Base-by-base conservation (phyloP, 2,113 vertebrate genomes). In the Melanotaenia duboulayi region DNA sequence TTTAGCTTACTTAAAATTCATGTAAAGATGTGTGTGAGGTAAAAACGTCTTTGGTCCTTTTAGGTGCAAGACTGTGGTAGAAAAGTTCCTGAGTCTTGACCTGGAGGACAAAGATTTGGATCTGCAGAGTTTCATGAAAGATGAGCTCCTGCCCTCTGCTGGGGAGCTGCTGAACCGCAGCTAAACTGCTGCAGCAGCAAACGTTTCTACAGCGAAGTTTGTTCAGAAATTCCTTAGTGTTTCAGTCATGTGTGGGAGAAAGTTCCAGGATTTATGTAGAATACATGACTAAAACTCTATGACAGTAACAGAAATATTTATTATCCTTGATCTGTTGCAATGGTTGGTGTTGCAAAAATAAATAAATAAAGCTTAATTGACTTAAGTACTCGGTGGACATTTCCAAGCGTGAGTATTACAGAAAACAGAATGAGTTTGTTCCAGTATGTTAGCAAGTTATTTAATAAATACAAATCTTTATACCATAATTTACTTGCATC, bases 41-140 rank as follows among this genome's bases (percentile, higher is more conserved):
- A 8, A 19, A 48, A 48, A 1, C 17, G 17, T 37, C 12, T 68
- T 23, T 76, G 80, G 55, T 81, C 24, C 46, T 48, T n/a, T 57
- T 84, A 98, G 96, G 80, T 97, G 94, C 87, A 93, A 87, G 76
- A 72, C 75, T 40, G n/a, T 98, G 59, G 96, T 97, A 76, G 94
- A 95, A 49, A 95, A 90, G 71, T 99, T 99, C 84, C 92, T 99
- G 75, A 65, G 74, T 71, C 84, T 98, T n/a, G 93, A 99, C 83
- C 93, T 99, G 70, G 95, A 97, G 2, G 94, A 98, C 82, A 90
- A 95, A 52, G 70, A 81, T 0, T 22, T 95, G 61, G 94, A 99
- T 65, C 82, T 97, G 78, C 91, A 95, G 63, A 35, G 77, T 25
- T 98, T 96, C 84, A 88, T 99, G 92, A 92, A 71, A 71, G 91